Percentiles rank a stretch among this genome's conserved stretches.
These are phyloP conservation scores for Heliothis virescens DNA, from an alignment of 1,140 invertebrate genomes.

Conservation along the genomic window DNA sequence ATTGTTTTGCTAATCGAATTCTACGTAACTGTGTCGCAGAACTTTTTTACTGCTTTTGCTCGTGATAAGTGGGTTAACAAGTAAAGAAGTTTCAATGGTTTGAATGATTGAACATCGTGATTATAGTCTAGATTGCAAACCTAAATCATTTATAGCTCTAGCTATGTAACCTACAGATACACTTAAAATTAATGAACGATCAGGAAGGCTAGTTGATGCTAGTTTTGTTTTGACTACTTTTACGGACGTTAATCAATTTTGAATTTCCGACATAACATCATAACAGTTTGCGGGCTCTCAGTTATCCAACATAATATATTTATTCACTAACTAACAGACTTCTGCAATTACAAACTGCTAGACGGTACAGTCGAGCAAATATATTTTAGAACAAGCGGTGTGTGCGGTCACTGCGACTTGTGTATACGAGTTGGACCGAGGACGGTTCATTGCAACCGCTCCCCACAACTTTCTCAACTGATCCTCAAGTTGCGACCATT, in stretches of 20 bases:
- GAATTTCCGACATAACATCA: constrained; percentile 1
- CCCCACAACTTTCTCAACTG: constrained; percentile 46
- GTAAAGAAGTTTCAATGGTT: no score
- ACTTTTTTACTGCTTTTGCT: no score
- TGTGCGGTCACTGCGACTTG: constrained; percentile 43
- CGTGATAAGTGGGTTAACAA: no score
- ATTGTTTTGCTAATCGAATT: not conserved
- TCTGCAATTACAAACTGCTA: constrained; percentile 53
- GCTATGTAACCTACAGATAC: not conserved
- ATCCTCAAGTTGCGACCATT: constrained; percentile 49
- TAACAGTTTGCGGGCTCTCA: not conserved
- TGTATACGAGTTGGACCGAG: constrained; percentile 29
- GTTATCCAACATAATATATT: constrained; percentile 36
- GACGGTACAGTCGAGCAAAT: constrained; percentile 52
- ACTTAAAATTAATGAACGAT: no score
- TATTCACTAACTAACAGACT: constrained; percentile 36
- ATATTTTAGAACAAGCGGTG: constrained; percentile 48
- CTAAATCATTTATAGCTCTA: not conserved
- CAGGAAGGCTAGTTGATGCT: no score
- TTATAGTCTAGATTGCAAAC: no score
- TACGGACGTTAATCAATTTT: not conserved
- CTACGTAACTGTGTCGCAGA: not conserved
- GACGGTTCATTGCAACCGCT: constrained; percentile 32
- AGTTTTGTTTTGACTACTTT: no score
- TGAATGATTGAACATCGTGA: no score